Evolutionary conservation across 2,888 invertebrate genomes (phyloP).

Genomic region (Agriopis marginaria): DNA sequence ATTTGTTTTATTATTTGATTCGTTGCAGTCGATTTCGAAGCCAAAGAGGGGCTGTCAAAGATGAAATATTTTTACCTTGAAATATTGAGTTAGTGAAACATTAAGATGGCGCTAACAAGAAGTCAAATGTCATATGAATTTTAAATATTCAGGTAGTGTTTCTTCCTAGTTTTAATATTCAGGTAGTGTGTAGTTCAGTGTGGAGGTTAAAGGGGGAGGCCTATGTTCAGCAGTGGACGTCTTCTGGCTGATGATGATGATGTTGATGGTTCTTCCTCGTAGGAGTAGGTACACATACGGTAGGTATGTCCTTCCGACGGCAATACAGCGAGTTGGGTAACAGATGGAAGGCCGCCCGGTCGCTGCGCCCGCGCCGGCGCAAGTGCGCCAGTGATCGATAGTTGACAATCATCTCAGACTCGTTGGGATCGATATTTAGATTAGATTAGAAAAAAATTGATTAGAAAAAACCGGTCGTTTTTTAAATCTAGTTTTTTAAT

Average conservation of each 20-base stretch:
- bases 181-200: too few relatives aligned
- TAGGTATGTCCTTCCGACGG: constrained; percentile 58
- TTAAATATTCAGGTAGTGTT: constrained; percentile 14
- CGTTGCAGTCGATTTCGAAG: not conserved
- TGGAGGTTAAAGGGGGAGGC: too few relatives aligned
- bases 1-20: too few relatives aligned
- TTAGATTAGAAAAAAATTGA: not conserved
- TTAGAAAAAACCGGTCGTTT: not conserved
- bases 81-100: constrained; percentile 9
- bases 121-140: constrained; percentile 16
- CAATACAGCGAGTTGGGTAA: constrained; percentile 48
- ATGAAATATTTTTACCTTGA: constrained; percentile 8
- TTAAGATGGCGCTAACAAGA: constrained; percentile 10
- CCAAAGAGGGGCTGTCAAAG: not conserved
- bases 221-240: too few relatives aligned
- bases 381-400: constrained; percentile 7
- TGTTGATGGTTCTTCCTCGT: too few relatives aligned
- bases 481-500: too few relatives aligned
- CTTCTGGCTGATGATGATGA: too few relatives aligned
- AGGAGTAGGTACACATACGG: constrained; percentile 25
- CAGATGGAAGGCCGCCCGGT: constrained; percentile 52
- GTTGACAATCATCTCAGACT: not conserved
- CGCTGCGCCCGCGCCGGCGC: constrained; percentile 34
- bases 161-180: too few relatives aligned
- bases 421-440: not conserved